Evolutionary conservation across 1,140 invertebrate species (phyloP), one percentile per base, ranked within the genome.

Genomic region (Drosophila pseudoananassae): DNA sequence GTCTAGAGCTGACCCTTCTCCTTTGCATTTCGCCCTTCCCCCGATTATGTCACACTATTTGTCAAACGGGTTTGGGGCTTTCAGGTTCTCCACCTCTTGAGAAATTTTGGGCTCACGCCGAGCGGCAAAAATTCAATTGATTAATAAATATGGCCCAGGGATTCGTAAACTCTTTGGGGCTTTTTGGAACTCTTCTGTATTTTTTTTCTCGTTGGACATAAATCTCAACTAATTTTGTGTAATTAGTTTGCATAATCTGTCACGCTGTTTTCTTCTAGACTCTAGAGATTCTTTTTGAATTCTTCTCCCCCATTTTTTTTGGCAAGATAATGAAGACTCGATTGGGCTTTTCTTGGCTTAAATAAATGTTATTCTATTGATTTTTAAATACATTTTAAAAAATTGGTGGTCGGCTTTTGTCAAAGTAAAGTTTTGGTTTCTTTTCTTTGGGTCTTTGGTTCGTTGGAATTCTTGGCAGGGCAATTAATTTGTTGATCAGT

Each of bases 181-280:
- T 71, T 60, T 63, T 56, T 8, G 38, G 52, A 74, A 70, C 36
- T 64, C 20, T 52, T 61, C 66, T 25, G 6, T 27, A 27, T 27
- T 27, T 55, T 1, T 25, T 47, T 29, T 15, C 8, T 9, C n/a
- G 10, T 52, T 33, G 54, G 66, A 83, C 83, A 87, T 87, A 88
- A 87, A 87, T 87, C 78, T 83, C 71, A 76, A 88, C 83, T 88
- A 88, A 87, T 87, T 88, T 87, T 88, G 71, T 82, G 75, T 88
- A 87, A 87, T 87, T 88, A 88, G 83, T 82, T 87, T 88, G 83
- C 83, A 88, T 87, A 87, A 88, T 87, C 83, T 88, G 83, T 87
- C 76, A 87, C 78, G 75, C 60, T 76, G 51, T 76, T 69, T 69
- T 87, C 58, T 64, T 47, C 49, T 76, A 63, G 70, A 38, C 60